phyloP scores from a whole-genome alignment of 2,888 invertebrate genomes.

The Chamaedrilus cognettii region DNA sequence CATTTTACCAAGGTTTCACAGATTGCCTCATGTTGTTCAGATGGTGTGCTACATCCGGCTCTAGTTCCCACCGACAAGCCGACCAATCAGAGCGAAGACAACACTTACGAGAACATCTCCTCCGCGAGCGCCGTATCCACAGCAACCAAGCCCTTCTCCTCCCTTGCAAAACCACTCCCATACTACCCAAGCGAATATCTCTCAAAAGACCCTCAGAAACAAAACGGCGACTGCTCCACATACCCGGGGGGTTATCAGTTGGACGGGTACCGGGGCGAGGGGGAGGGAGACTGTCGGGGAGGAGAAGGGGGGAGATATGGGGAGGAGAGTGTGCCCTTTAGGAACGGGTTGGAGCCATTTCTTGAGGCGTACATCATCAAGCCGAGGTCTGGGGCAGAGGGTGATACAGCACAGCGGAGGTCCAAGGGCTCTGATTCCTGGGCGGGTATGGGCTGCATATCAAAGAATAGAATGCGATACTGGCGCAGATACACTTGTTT shows the following conservation, averaged over 20 bases:
- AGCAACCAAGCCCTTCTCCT: not conserved
- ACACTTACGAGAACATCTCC: constrained; percentile 20
- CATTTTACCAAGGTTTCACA: no score
- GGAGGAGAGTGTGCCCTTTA: no score
- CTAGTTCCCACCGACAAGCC: constrained; percentile 2
- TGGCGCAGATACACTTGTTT: no score
- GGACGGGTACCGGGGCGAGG: not conserved
- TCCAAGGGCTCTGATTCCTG: constrained; percentile 9
- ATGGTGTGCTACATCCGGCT: no score
- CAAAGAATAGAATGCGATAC: no score
- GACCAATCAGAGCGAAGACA: constrained; percentile 8
- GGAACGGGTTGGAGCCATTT: constrained; percentile 12
- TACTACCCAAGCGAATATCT: not conserved
- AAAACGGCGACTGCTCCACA: no score
- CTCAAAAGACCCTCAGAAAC: no score
- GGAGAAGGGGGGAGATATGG: no score
- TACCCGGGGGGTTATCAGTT: not conserved
- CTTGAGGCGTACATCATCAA: constrained; percentile 18
- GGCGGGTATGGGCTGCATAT: no score
- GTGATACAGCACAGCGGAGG: not conserved
- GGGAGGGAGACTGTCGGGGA: not conserved
- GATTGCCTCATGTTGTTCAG: no score
- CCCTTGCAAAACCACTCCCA: not conserved
- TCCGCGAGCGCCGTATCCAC: constrained; percentile 11
- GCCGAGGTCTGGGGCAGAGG: constrained; percentile 6